Base-by-base conservation (phyloP, 2,113 vertebrate genomes). In the Furnarius figulus region DNA sequence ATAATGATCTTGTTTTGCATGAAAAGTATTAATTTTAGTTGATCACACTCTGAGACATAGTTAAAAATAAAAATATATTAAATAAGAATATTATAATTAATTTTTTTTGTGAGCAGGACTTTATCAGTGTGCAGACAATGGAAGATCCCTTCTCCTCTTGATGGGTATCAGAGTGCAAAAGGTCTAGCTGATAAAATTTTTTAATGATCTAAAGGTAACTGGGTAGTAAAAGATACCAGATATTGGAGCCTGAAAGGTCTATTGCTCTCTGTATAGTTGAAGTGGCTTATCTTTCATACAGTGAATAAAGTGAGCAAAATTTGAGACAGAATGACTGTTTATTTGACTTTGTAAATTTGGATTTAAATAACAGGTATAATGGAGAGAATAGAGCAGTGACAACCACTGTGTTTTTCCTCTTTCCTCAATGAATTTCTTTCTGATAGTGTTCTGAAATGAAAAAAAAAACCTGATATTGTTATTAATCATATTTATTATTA, bases 121-220 rank as follows among this genome's bases (percentile, higher is more conserved):
- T 91, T 97, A 96, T 96, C 95, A 92, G 85, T 18, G 14, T 85
- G 59, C 91, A 96, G 87, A 71, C 58, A 91, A 75, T 92, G 77
- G 70, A 93, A 53, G 72, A 89, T 86, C 44, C 73, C 44, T 96
- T 95, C 82, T 95, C 56, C 67, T 95, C 93, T 91, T 85, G 95
- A 97, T 96, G 89, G 52, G 76, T 95, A 97, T 97, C 94, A 93
- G 93, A 95, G 90, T 68, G 85, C 94, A 92, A 97, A 97, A 97
- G 89, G 95, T 95, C 89, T 93, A 82, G 92, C 91, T 93, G 93
- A 96, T 97, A 96, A 97, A 96, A 97, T 95, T 91, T 91, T 95
- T 95, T 97, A 97, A 94, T 96, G 96, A 97, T 96, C 85, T 95
- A 89, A 94, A 93, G 71, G 93, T 90, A 97, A 97, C 83, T 73